These are phyloP conservation scores for Phortica magna DNA, from an alignment of 2,888 invertebrate species.

Conservation along the genomic window DNA sequence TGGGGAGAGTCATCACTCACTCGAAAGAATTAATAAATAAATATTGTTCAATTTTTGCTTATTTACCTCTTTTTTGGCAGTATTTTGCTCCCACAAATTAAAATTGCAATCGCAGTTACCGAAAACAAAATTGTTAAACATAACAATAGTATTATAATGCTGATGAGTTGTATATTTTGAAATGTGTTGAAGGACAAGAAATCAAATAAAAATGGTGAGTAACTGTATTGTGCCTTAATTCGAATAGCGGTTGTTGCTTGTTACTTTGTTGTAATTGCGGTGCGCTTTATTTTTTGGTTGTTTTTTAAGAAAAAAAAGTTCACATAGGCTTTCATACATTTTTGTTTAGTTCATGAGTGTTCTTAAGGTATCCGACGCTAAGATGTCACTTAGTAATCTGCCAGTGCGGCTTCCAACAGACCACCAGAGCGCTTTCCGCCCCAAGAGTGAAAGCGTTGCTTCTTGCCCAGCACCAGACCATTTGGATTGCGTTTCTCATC, in stretches of 20 bases:
- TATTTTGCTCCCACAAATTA: too few relatives aligned
- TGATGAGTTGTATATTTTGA: too few relatives aligned
- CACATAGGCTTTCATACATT: conserved; percentile 61
- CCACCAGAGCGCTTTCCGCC: conserved; percentile 74
- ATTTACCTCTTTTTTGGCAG: too few relatives aligned
- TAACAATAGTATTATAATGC: too few relatives aligned
- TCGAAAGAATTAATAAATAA: too few relatives aligned
- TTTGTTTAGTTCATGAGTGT: conserved; percentile 43
- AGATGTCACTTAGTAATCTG: conserved; percentile 27
- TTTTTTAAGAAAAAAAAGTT: conserved; percentile 1
- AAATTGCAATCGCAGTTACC: too few relatives aligned
- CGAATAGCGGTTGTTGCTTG: not conserved
- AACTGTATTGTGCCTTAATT: too few relatives aligned
- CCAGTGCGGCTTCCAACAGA: conserved; percentile 39
- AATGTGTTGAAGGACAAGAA: too few relatives aligned
- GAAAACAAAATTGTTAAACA: too few relatives aligned
- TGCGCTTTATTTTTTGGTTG: not conserved
- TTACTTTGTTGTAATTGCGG: not conserved
- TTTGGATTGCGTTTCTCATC: conserved; percentile 75
- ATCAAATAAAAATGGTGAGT: too few relatives aligned
- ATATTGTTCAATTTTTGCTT: too few relatives aligned
- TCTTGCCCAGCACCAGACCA: conserved; percentile 74
- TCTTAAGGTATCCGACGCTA: conserved; percentile 16
- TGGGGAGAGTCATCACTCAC: too few relatives aligned
- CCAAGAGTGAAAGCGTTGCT: conserved; percentile 78